Percentiles rank a stretch among this genome's conserved stretches.
Evolutionary conservation across 2,797 vertebrate species (phyloP).

Genomic region (Xiphophorus birchmanni): DNA sequence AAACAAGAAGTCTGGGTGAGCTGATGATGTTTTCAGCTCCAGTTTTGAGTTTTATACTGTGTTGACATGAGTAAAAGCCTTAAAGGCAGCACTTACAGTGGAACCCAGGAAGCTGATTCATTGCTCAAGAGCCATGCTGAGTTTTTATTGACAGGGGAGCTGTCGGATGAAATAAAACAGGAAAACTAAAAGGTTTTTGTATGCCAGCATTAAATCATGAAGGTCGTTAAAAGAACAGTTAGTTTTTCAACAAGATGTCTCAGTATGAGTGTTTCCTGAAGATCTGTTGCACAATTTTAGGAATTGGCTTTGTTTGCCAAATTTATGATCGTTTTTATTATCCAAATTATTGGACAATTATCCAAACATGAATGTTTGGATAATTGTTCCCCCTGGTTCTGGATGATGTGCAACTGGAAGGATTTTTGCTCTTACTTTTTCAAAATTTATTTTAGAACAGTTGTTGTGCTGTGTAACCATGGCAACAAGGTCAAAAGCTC

Average conservation of each 20-base stretch:
- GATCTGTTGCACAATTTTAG: background rate
- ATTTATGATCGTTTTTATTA: too few species aligned
- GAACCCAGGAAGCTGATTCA: slow-evolving; percentile 33
- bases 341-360: too few species aligned
- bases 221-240: background rate
- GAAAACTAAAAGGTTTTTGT: background rate
- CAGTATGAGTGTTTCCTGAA: background rate
- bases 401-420: background rate
- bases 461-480: too few species aligned
- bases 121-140: slow-evolving; percentile 28
- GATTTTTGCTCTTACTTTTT: background rate
- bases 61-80: slow-evolving; percentile 24
- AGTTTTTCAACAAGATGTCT: background rate
- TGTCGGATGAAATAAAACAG: background rate
- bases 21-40: background rate
- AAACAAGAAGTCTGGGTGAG: slow-evolving; percentile 8
- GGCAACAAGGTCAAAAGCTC: background rate
- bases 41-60: slow-evolving; percentile 11
- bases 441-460: too few species aligned
- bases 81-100: background rate
- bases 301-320: background rate
- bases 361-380: background rate
- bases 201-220: background rate
- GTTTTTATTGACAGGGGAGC: background rate
- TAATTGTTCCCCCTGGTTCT: background rate